A percentile compares a stretch with the other conserved stretches of the same genome.
These are phyloP conservation scores for Piaya cayana DNA, from an alignment of 2,113 vertebrate genomes.

Conservation along the genomic window DNA sequence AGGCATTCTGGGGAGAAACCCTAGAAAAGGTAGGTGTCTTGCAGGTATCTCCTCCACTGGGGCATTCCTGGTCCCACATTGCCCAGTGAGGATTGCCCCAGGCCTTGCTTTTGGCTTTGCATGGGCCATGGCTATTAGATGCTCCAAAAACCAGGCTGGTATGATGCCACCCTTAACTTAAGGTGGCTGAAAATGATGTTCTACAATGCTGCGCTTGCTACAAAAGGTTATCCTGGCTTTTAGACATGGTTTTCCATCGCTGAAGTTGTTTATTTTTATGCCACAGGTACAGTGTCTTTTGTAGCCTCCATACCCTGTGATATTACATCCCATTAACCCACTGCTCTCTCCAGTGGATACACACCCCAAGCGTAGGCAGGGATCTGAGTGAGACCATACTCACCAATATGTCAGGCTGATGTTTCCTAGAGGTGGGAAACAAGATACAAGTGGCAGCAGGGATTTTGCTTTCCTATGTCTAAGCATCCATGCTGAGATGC, in stretches of 20 bases:
- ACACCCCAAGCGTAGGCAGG: fast-evolving
- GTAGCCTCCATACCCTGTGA: background rate
- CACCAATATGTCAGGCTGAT: background rate
- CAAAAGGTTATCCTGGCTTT: background rate
- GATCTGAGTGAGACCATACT: background rate
- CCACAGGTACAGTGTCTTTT: background rate
- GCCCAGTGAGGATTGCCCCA: background rate
- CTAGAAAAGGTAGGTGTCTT: background rate
- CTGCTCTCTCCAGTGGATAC: fast-evolving
- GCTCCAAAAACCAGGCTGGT: background rate
- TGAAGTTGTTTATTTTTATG: background rate
- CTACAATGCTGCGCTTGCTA: background rate
- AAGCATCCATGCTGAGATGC: background rate
- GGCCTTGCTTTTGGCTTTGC: background rate
- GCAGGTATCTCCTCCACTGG: background rate
- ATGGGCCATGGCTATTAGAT: background rate
- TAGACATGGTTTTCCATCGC: background rate
- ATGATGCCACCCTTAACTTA: background rate
- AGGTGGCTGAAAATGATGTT: background rate
- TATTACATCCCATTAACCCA: too few relatives aligned
- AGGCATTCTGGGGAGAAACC: background rate
- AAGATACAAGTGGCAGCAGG: background rate
- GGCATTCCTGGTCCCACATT: fast-evolving
- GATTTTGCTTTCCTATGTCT: background rate
- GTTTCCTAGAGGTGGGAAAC: background rate